These are phyloP conservation scores for Holacanthus passer DNA, from an alignment of 2,113 vertebrate species.

Conservation along the genomic window DNA sequence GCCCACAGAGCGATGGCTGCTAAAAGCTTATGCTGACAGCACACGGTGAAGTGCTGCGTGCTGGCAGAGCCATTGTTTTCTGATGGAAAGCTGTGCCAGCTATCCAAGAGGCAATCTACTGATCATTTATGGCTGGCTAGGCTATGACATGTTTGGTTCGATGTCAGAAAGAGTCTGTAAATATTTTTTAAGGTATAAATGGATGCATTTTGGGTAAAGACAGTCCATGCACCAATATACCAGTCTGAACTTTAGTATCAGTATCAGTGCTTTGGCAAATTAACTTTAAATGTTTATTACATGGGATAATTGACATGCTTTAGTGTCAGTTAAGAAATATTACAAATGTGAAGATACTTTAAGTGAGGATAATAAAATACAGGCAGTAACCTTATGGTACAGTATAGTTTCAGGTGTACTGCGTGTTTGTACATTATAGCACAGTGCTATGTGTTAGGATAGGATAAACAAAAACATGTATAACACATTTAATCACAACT, in stretches of 20 bases:
- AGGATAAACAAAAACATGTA: not conserved
- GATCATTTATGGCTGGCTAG: not conserved
- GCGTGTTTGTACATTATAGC: not conserved
- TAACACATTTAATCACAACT: not conserved
- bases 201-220: not conserved
- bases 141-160: not conserved
- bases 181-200: not conserved
- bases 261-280: not conserved
- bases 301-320: too few relatives aligned
- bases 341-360: not conserved
- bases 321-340: too few relatives aligned
- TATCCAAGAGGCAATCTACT: not conserved
- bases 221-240: not conserved
- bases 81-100: slow-evolving; percentile 8
- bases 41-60: not conserved
- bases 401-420: not conserved
- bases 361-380: not conserved
- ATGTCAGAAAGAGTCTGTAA: not conserved
- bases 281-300: too few relatives aligned
- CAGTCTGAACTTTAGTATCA: not conserved
- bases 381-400: too few relatives aligned
- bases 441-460: not conserved
- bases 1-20: slow-evolving; percentile 9
- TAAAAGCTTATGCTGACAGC: slow-evolving; percentile 48
- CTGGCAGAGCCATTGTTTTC: slow-evolving; percentile 34